Percentiles rank a stretch among this genome's conserved stretches.
Evolutionary conservation across 2,888 invertebrate genomes (phyloP).

Genomic region (Ectobius pallidus): DNA sequence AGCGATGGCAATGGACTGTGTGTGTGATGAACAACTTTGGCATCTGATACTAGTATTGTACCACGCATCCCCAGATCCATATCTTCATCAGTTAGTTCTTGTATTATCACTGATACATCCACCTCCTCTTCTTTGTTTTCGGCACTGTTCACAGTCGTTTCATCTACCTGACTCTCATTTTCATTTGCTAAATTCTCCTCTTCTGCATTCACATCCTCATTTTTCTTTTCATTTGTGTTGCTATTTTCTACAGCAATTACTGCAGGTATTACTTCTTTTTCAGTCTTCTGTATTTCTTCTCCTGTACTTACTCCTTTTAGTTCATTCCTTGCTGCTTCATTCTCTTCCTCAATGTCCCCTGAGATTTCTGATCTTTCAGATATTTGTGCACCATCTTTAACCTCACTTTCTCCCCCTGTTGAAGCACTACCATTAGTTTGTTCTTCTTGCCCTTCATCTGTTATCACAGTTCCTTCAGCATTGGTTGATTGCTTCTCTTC

Average conservation of each 20-base stretch:
- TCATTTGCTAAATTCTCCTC: not conserved
- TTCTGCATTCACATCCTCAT: not conserved
- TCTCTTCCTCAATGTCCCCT: too few species aligned
- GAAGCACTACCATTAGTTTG: not conserved
- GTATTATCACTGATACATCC: not conserved
- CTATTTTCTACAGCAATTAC: not conserved
- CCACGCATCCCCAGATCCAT: not conserved
- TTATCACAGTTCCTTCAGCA: slow-evolving; percentile 2
- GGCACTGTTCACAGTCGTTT: too few species aligned
- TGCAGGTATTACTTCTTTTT: not conserved
- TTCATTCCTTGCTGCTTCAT: too few species aligned
- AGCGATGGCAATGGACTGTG: too few species aligned
- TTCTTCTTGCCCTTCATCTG: not conserved
- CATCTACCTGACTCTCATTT: not conserved
- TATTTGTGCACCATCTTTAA: too few species aligned
- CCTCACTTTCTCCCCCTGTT: too few species aligned
- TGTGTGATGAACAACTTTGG: too few species aligned
- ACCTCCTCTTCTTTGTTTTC: not conserved
- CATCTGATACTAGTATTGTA: too few species aligned
- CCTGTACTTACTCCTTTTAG: too few species aligned
- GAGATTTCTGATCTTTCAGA: too few species aligned
- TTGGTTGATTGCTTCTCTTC: not conserved
- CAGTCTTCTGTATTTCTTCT: too few species aligned
- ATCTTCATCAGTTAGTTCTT: not conserved
- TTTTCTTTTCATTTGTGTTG: not conserved